Base-by-base conservation (phyloP, 30 jellyfish, hydroid and myxozoan species). In the Aurelia coerulea region DNA sequence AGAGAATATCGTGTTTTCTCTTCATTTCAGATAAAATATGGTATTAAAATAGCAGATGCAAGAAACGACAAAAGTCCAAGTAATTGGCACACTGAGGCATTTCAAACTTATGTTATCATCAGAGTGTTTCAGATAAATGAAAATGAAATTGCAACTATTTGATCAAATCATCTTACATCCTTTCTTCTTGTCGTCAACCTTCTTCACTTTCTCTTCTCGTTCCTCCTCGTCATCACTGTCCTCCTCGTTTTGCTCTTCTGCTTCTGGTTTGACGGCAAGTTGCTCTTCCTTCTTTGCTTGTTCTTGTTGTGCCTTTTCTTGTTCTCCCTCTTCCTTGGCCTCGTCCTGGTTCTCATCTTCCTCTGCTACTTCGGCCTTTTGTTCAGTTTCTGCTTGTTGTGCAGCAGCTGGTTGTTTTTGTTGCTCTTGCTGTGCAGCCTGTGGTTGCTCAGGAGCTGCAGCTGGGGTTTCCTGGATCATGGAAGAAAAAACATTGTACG, bases 161-260 rank as follows among this genome's bases (percentile, higher is more conserved):
- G 29, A 1, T 39, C 6, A 60, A 12, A 60, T 17, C 17, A 16
- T 31, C 87, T 12, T 74, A 74, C 88, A 86, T 16, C 67, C 76
- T 76, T 76, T 74, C 59, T 77, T 86, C 69, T 76, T 69, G 51
- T 76, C 87, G 6, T 78, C 90, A 60, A 60, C 70, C 56, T 80
- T 68, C 78, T 80, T 68, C 54, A 51, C 54, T 50, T 49, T 12
- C 34, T 74, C 62, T 53, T 74, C 85, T 42, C 73, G 59, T 17
- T 62, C 76, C 59, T 81, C 60, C 19, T 81, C 75, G 5, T 84
- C 90, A 13, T 88, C 82, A 2, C 50, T 74, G 68, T 62, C 78
- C n/a, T 78, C 81, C 23, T 72, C 96, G 10, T 80, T 87, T 23
- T 81, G 64, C 60, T 90, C 86, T 33, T 49, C 88, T 31, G 62